Conservation (phyloP, 2,888 invertebrate genomes). For the Noctuana brunneofusca region DNA sequence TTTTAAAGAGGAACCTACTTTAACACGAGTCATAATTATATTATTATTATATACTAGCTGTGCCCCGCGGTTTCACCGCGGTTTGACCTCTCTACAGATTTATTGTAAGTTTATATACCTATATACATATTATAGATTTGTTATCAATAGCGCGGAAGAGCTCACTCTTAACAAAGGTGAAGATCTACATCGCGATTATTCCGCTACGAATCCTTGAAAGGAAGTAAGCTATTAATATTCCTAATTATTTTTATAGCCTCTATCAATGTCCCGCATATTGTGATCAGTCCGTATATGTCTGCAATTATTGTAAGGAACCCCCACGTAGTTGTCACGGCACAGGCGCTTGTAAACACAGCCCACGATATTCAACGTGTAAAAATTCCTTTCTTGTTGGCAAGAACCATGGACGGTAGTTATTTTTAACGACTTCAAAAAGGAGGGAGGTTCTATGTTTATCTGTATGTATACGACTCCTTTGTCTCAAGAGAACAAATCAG, state of each 20-base stretch:
- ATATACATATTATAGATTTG: not conserved
- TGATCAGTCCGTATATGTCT: constrained; percentile 27
- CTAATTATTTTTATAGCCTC: constrained; percentile 32
- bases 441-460: no score
- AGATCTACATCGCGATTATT: constrained; percentile 15
- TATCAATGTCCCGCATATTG: constrained; percentile 21
- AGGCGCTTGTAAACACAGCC: not conserved
- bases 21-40: no score
- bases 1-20: no score
- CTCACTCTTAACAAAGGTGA: not conserved
- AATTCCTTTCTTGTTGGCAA: not conserved
- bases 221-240: constrained; percentile 33
- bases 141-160: not conserved
- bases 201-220: constrained; percentile 25
- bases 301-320: constrained; percentile 24
- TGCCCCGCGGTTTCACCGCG: no score
- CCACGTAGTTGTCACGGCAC: constrained; percentile 15
- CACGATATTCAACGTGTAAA: not conserved
- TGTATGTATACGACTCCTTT: not conserved
- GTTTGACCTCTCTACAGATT: no score
- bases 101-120: not conserved
- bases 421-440: no score
- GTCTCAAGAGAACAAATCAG: not conserved
- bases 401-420: not conserved
- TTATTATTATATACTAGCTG: no score